These are phyloP conservation scores for Carabus problematicus DNA, from an alignment of 2,888 invertebrate species.

Conservation along the genomic window DNA sequence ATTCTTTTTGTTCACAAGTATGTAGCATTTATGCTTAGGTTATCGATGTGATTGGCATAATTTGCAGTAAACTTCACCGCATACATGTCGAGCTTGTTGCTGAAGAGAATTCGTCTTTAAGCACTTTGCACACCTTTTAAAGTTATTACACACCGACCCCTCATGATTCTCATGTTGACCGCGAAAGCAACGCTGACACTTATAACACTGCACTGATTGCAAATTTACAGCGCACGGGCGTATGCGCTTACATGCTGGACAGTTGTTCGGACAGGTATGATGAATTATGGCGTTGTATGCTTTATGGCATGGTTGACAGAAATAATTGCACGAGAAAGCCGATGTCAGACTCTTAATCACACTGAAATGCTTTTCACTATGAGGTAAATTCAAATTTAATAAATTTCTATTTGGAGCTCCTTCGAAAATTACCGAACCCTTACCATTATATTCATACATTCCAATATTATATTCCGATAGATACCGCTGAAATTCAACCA, in stretches of 20 bases:
- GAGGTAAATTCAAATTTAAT: slow-evolving; percentile 1
- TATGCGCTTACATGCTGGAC: background rate
- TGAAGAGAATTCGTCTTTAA: background rate
- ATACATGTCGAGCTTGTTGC: background rate
- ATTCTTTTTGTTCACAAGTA: background rate
- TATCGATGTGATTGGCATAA: background rate
- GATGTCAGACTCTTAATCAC: background rate
- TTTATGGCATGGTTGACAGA: slow-evolving; percentile 1
- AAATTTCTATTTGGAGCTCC: background rate
- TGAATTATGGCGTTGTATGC: background rate
- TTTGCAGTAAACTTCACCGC: background rate
- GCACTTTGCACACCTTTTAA: background rate
- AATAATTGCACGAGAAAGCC: background rate
- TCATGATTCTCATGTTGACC: background rate
- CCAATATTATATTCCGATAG: background rate
- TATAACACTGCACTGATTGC: no score
- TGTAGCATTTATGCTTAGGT: background rate
- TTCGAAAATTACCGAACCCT: background rate
- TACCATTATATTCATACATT: background rate
- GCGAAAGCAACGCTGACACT: background rate
- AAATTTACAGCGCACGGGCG: background rate
- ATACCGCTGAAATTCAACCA: background rate
- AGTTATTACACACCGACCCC: background rate
- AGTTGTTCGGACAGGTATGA: background rate
- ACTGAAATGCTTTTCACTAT: background rate